A percentile compares a stretch with the other conserved stretches of the same genome.
Conservation (phyloP, 2,797 vertebrate genomes). For the Spondyliosoma cantharus region DNA sequence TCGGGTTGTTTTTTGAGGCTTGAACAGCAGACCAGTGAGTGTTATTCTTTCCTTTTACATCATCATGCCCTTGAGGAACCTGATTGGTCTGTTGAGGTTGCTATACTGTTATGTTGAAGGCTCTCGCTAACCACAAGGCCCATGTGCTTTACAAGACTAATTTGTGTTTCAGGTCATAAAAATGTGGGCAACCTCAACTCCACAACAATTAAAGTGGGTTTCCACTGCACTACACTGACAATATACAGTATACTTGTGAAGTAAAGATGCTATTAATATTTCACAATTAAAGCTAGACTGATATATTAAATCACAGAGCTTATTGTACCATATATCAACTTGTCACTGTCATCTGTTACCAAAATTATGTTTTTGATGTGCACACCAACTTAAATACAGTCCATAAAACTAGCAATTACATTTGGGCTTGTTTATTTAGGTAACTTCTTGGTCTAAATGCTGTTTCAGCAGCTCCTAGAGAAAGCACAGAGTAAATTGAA, state of each 20-base stretch:
- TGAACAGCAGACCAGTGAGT: background rate
- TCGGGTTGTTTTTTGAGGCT: background rate
- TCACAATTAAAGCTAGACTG: background rate
- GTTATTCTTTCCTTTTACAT: background rate
- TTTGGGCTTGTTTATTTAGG: background rate
- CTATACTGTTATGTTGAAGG: background rate
- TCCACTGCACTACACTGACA: background rate
- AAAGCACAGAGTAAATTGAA: background rate
- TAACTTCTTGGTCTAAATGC: background rate
- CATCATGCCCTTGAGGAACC: background rate
- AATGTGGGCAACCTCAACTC: background rate
- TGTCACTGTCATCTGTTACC: background rate
- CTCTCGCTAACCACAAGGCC: background rate
- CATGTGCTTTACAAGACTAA: background rate
- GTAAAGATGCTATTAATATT: background rate
- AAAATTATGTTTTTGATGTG: background rate
- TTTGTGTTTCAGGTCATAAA: background rate
- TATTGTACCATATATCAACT: background rate
- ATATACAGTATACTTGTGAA: background rate
- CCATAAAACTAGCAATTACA: background rate
- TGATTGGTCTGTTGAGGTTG: background rate
- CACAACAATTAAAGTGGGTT: background rate
- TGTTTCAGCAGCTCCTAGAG: slow-evolving; percentile 2
- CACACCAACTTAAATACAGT: background rate
- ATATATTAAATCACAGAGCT: background rate